These are phyloP conservation scores for Chelonus formosanus DNA, from an alignment of 2,888 invertebrate species.

Conservation along the genomic window DNA sequence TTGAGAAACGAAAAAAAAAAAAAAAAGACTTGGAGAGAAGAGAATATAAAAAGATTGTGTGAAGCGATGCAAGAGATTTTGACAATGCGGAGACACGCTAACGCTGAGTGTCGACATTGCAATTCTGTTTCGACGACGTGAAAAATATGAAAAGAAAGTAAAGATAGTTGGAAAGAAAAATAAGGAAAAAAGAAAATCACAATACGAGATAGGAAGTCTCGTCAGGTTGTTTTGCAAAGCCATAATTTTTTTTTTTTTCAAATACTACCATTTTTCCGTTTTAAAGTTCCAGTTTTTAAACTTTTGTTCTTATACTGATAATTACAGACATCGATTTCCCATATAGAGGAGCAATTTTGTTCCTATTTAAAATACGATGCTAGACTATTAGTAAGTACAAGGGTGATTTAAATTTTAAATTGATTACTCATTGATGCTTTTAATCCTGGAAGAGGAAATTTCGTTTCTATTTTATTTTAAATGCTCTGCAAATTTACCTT, in stretches of 20 bases:
- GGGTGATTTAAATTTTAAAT: not conserved
- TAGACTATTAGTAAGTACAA: not conserved
- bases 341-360: not conserved
- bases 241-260: not conserved
- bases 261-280: constrained; percentile 5
- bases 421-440: not conserved
- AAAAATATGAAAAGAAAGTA: constrained; percentile 27
- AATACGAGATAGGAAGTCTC: constrained; percentile 9
- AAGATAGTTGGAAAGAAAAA: constrained; percentile 10
- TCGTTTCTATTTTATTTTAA: not conserved
- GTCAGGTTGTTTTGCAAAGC: constrained; percentile 14
- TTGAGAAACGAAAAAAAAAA: not conserved
- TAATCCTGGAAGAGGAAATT: not conserved
- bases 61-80: constrained; percentile 23
- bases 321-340: constrained; percentile 12
- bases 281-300: not conserved
- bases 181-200: not conserved
- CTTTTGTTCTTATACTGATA: constrained; percentile 8
- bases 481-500: not conserved
- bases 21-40: constrained; percentile 9
- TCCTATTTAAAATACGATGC: not conserved
- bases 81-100: constrained; percentile 23
- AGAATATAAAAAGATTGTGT: constrained; percentile 11
- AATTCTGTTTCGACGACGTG: constrained; percentile 26
- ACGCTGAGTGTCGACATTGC: constrained; percentile 11